Conservation (phyloP, 2,888 invertebrate species). For the Isoperla grammatica region DNA sequence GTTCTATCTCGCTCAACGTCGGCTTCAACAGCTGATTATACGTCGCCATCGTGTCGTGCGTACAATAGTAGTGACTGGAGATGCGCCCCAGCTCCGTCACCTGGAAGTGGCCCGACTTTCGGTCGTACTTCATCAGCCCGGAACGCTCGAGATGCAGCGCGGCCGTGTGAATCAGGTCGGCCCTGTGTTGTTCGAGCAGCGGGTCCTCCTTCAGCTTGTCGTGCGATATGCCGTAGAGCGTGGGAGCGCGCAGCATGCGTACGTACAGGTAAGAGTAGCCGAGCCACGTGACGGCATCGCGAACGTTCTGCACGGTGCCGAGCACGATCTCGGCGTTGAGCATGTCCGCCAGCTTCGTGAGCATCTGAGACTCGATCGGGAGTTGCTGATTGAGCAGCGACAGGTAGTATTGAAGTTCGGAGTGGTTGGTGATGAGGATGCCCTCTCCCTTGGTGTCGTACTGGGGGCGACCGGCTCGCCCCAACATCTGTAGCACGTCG, state of each 20-base stretch:
- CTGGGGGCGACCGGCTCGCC: slow-evolving; percentile 95
- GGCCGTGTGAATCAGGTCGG: slow-evolving; percentile 94
- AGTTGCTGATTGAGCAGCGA: slow-evolving; percentile 96
- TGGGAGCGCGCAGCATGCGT: slow-evolving; percentile 86
- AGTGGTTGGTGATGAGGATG: slow-evolving; percentile 97
- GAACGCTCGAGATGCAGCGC: slow-evolving; percentile 86
- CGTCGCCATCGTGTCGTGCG: slow-evolving; percentile 92
- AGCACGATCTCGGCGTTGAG: slow-evolving; percentile 96
- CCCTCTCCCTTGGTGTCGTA: slow-evolving; percentile 97
- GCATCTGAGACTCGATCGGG: slow-evolving; percentile 95
- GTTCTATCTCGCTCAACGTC: slow-evolving; percentile 93
- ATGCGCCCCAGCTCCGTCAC: slow-evolving; percentile 95
- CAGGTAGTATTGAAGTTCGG: slow-evolving; percentile 96
- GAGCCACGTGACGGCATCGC: slow-evolving; percentile 89
- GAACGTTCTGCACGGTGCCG: slow-evolving; percentile 85
- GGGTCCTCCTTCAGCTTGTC: slow-evolving; percentile 78
- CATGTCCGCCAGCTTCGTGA: slow-evolving; percentile 91
- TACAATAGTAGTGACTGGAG: slow-evolving; percentile 97
- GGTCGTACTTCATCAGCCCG: slow-evolving; percentile 92
- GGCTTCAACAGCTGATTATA: slow-evolving; percentile 96
- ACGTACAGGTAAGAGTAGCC: slow-evolving; percentile 97
- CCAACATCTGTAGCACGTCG: slow-evolving; percentile 96
- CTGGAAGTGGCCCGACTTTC: slow-evolving; percentile 83
- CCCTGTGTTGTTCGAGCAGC: slow-evolving; percentile 79
- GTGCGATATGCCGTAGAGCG: slow-evolving; percentile 79